Conservation (phyloP, 2,797 vertebrate genomes). For the Tragelaphus oryx region DNA sequence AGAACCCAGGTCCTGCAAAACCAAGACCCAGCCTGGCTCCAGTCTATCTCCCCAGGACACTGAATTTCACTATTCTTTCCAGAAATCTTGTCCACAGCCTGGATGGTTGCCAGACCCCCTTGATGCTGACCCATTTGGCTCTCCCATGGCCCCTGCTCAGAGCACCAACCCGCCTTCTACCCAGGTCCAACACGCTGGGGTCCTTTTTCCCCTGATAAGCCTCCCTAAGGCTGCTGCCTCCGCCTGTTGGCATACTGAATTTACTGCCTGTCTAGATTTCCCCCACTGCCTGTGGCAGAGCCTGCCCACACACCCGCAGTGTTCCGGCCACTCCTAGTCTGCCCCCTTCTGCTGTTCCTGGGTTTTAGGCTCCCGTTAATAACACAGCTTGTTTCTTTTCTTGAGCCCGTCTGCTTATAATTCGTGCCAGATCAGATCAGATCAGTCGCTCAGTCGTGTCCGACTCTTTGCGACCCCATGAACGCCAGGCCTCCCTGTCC, state of each 20-base stretch:
- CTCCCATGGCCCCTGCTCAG: background rate
- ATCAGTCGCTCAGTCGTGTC: too few species aligned
- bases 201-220: background rate
- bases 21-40: background rate
- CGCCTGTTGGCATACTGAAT: too few species aligned
- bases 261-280: background rate
- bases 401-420: background rate
- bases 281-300: too few species aligned
- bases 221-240: background rate
- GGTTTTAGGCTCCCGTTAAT: background rate
- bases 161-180: rapidly evolving
- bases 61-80: background rate
- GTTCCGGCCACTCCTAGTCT: background rate
- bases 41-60: background rate
- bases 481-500: too few species aligned
- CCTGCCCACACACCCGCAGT: rapidly evolving
- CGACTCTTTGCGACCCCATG: too few species aligned
- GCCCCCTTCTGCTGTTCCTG: background rate
- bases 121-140: background rate
- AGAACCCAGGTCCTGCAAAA: background rate
- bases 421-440: background rate
- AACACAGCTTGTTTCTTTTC: slow-evolving; percentile 3
- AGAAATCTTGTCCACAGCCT: background rate
- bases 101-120: background rate
- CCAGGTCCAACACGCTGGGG: background rate